Conservation (phyloP, 2,888 invertebrate species). For the Ferrisia virgata region DNA sequence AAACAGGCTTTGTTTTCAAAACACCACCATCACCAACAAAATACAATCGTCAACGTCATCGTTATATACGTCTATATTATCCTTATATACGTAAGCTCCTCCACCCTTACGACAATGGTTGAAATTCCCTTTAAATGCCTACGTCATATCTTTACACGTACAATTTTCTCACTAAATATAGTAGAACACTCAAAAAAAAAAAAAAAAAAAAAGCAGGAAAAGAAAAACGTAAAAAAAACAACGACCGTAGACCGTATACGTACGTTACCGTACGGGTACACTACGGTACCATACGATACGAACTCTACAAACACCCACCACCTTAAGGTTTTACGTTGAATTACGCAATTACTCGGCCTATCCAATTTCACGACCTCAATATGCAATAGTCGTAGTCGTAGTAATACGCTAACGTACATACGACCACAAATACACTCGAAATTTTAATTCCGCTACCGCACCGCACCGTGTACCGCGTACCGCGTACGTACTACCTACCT, state of each 20-base stretch:
- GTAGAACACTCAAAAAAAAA: not conserved
- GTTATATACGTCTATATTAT: not conserved
- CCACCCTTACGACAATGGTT: not conserved
- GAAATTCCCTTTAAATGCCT: not conserved
- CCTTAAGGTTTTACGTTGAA: not conserved
- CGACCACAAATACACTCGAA: not conserved
- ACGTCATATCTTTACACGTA: not conserved
- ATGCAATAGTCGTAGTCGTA: not conserved
- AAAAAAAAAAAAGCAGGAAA: not conserved
- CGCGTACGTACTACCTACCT: not conserved
- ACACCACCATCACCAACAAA: not conserved
- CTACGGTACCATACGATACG: not conserved
- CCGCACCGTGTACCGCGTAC: not conserved
- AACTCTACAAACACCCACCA: not conserved
- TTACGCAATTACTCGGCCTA: conserved; percentile 24
- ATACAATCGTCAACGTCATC: not conserved
- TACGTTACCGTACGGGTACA: too few species aligned
- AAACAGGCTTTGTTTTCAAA: not conserved
- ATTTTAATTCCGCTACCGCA: not conserved
- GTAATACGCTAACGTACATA: not conserved
- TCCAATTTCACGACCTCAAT: conserved; percentile 23
- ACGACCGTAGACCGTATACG: not conserved
- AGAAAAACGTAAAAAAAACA: not conserved
- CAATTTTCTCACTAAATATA: not conserved
- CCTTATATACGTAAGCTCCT: not conserved